Evolutionary conservation across 2,888 invertebrate genomes (phyloP).

Genomic region (Trilocha varians): DNA sequence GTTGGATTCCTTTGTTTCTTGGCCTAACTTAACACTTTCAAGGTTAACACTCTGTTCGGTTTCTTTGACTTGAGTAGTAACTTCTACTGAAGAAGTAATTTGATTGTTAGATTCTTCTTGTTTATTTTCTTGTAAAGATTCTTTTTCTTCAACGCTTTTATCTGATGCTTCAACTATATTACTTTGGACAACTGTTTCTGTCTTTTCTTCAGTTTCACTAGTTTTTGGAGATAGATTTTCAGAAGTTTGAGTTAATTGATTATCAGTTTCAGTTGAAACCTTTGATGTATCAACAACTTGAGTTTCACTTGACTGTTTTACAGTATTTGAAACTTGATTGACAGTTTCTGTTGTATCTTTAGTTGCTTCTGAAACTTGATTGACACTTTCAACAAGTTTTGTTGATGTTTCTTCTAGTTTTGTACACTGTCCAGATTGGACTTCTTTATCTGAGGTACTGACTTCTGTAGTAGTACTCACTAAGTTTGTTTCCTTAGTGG

Average conservation of each 20-base stretch:
- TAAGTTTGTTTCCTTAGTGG: neutral
- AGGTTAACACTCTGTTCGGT: slow-evolving; percentile 12
- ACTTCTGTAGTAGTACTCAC: neutral
- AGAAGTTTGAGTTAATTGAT: neutral
- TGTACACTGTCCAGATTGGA: neutral
- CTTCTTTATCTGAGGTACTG: neutral
- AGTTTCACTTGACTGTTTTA: neutral
- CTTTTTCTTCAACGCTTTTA: slow-evolving; percentile 13
- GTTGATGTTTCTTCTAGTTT: neutral
- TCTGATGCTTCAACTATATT: slow-evolving; percentile 5
- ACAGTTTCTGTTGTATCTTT: slow-evolving; percentile 7
- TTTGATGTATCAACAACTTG: neutral
- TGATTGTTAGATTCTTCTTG: slow-evolving; percentile 4
- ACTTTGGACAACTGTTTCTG: slow-evolving; percentile 4
- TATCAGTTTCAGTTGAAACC: too few relatives aligned
- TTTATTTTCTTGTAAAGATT: slow-evolving; percentile 6
- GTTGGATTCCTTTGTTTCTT: slow-evolving; percentile 16
- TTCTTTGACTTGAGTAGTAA: slow-evolving; percentile 8
- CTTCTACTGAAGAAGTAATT: neutral
- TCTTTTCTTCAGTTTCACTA: neutral
- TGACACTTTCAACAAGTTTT: neutral
- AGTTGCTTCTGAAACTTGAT: slow-evolving; percentile 3
- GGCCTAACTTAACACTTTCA: slow-evolving; percentile 17
- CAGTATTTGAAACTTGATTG: slow-evolving; percentile 1
- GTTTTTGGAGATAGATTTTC: neutral